Percentiles rank a stretch among this genome's conserved stretches.
phyloP scores from a whole-genome alignment of 2,113 vertebrate genomes.

The Saguinus imperator region DNA sequence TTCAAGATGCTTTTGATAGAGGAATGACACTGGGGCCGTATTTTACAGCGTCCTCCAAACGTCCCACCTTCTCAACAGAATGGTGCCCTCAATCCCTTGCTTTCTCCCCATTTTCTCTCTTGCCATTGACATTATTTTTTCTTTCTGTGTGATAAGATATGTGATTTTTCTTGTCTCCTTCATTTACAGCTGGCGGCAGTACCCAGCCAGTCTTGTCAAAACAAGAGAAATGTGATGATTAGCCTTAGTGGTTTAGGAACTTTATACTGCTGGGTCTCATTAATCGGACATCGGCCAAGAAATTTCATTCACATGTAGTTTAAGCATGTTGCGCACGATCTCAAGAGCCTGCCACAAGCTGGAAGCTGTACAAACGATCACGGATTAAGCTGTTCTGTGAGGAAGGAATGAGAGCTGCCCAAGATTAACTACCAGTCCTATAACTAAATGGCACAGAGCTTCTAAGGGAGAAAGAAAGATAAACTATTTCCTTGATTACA shows the following conservation, averaged over 20 bases:
- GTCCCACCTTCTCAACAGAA: background rate
- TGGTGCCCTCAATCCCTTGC: background rate
- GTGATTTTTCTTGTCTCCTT: conserved; percentile 33
- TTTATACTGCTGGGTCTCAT: conserved; percentile 38
- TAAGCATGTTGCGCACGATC: background rate
- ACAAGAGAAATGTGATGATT: conserved; percentile 57
- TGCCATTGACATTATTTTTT: background rate
- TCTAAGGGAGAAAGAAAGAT: conserved; percentile 54
- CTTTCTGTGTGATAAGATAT: conserved; percentile 11
- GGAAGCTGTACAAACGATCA: conserved; percentile 51
- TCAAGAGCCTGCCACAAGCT: conserved; percentile 25
- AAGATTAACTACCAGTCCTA: conserved; percentile 68
- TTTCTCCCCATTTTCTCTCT: background rate
- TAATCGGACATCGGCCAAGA: conserved; percentile 62
- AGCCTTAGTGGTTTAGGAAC: conserved; percentile 51
- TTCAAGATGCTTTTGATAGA: background rate
- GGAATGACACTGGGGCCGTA: background rate
- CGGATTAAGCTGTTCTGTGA: conserved; percentile 61
- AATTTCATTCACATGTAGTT: conserved; percentile 61
- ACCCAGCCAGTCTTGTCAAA: background rate
- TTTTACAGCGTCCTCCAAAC: background rate
- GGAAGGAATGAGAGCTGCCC: conserved; percentile 47
- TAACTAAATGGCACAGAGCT: conserved; percentile 40
- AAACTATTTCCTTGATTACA: conserved; percentile 62
- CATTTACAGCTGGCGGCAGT: conserved; percentile 39